A percentile compares a stretch with the other conserved stretches of the same genome.
phyloP scores from a whole-genome alignment of 2,113 vertebrate genomes.

The Merops nubicus region DNA sequence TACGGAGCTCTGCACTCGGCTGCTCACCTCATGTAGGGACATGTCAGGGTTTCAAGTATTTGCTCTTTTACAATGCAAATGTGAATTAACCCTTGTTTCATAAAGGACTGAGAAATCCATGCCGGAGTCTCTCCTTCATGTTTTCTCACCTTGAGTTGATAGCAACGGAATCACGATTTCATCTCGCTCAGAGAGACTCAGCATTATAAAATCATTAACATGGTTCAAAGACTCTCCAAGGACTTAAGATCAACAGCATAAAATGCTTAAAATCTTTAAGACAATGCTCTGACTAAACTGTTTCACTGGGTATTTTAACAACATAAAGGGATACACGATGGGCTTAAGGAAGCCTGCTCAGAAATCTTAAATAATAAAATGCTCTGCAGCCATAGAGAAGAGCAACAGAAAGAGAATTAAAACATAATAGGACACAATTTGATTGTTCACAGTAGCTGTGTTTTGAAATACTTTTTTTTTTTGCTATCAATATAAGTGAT shows the following conservation, averaged over 20 bases:
- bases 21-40: not conserved
- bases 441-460: not conserved
- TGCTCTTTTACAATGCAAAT: not conserved
- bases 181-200: not conserved
- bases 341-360: not conserved
- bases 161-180: not conserved
- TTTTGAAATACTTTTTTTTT: not conserved
- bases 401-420: not conserved
- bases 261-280: not conserved
- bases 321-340: not conserved
- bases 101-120: not conserved
- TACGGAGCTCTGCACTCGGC: rapidly evolving
- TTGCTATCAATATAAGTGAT: not conserved
- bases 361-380: not conserved
- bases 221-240: not conserved
- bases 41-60: not conserved
- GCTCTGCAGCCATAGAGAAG: not conserved
- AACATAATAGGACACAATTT: not conserved
- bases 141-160: not conserved
- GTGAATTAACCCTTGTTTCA: not conserved
- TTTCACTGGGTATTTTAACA: not conserved
- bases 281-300: not conserved
- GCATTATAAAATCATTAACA: not conserved
- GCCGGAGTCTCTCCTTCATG: not conserved
- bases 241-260: not conserved